phyloP scores from a whole-genome alignment of 2,113 vertebrate species.

The Alaudala cheleensis region DNA sequence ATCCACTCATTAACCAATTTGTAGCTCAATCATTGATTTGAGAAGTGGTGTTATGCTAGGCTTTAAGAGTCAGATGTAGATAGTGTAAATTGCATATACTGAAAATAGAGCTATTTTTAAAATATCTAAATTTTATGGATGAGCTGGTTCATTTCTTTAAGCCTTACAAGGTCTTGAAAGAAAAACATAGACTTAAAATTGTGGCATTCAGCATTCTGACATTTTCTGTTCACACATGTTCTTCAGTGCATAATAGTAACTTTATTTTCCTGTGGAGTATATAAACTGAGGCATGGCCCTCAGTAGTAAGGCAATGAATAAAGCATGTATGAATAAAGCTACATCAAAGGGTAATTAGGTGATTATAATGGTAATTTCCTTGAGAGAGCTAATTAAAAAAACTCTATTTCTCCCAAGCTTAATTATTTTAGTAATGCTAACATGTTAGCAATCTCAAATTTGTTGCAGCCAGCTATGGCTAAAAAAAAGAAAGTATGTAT shows the following conservation, averaged over 20 bases:
- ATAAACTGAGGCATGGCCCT: conserved; percentile 1
- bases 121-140: neutral
- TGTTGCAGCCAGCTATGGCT: neutral
- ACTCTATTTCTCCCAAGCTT: conserved; percentile 49
- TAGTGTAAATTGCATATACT: neutral
- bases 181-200: neutral
- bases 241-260: neutral
- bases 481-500: neutral
- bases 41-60: neutral
- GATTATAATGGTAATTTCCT: conserved; percentile 56
- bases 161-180: neutral
- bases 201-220: neutral
- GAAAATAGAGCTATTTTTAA: neutral
- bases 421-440: conserved; percentile 71
- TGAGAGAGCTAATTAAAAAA: conserved; percentile 66
- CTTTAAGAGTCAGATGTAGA: neutral
- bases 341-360: conserved; percentile 66
- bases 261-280: conserved; percentile 23
- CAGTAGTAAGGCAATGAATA: conserved; percentile 14
- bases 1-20: neutral
- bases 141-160: neutral
- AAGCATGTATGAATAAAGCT: conserved; percentile 44
- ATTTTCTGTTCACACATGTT: neutral
- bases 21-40: neutral
- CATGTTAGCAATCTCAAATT: conserved; percentile 39